phyloP scores from a whole-genome alignment of 2,888 invertebrate species.

The Archaeoteleia sp. region DNA sequence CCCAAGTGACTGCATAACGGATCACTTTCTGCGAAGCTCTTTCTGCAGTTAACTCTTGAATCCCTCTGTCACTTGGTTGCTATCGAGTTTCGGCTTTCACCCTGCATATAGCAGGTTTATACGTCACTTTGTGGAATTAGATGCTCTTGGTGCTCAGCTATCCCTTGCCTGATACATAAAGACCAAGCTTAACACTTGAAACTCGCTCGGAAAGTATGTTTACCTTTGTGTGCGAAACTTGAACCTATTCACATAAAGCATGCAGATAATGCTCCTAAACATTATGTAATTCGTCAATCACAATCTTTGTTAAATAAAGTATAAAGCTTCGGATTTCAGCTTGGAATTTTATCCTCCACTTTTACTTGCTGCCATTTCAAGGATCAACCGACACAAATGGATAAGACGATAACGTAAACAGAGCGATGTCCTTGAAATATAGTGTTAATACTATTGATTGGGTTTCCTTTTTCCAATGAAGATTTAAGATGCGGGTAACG shows the following conservation, averaged over 20 bases:
- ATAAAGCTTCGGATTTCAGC: neutral
- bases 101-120: conserved; percentile 69
- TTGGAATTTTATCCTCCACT: neutral
- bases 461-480: too few species aligned
- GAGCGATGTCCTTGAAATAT: too few species aligned
- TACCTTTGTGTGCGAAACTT: conserved; percentile 42
- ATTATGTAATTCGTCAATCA: conserved; percentile 35
- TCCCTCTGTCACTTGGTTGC: conserved; percentile 58
- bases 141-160: conserved; percentile 53
- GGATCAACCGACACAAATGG: too few species aligned
- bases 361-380: too few species aligned
- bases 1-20: conserved; percentile 34
- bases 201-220: conserved; percentile 35
- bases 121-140: conserved; percentile 70
- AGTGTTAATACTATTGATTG: too few species aligned
- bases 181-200: conserved; percentile 47
- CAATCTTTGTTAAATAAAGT: conserved; percentile 20
- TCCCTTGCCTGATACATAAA: conserved; percentile 38
- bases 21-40: conserved; percentile 51
- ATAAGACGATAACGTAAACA: too few species aligned
- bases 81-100: conserved; percentile 67
- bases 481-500: too few species aligned
- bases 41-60: conserved; percentile 48
- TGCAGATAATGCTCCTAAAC: conserved; percentile 29
- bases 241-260: conserved; percentile 40